A percentile compares a stretch with the other conserved stretches of the same genome.
phyloP scores from a whole-genome alignment of 2,888 invertebrate genomes.

The Drosophila rubida region DNA sequence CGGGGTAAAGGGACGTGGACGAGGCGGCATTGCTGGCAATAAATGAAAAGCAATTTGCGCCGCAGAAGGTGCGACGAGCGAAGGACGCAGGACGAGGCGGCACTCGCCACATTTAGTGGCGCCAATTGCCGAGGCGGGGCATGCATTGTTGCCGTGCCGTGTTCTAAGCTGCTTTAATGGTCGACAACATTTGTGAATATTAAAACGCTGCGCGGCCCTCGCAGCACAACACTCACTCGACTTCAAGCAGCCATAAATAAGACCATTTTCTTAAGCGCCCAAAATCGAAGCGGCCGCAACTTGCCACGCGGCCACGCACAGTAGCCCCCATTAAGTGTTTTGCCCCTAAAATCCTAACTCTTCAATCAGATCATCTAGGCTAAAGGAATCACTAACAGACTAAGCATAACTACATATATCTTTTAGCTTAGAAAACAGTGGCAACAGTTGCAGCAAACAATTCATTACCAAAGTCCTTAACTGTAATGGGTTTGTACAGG shows the following conservation, averaged over 20 bases:
- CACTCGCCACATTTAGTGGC: slow-evolving; percentile 50
- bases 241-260: slow-evolving; percentile 52
- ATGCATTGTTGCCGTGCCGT: slow-evolving; percentile 21
- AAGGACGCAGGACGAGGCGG: no score
- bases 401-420: no score
- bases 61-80: slow-evolving; percentile 33
- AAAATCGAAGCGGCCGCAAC: no score
- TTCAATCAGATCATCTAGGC: no score
- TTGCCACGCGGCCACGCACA: background rate
- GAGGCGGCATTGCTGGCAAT: slow-evolving; percentile 31
- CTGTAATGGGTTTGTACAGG: no score
- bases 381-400: no score
- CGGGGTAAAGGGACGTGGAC: background rate
- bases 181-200: slow-evolving; percentile 76
- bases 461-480: no score
- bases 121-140: slow-evolving; percentile 29
- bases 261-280: slow-evolving; percentile 58
- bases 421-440: no score
- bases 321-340: no score
- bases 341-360: no score
- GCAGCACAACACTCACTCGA: slow-evolving; percentile 2
- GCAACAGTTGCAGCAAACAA: no score
- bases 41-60: slow-evolving; percentile 76
- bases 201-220: slow-evolving; percentile 71
- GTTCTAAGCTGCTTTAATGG: slow-evolving; percentile 75